Evolutionary conservation across 2,797 vertebrate species (phyloP).

Genomic region (Heliangelus exortis): DNA sequence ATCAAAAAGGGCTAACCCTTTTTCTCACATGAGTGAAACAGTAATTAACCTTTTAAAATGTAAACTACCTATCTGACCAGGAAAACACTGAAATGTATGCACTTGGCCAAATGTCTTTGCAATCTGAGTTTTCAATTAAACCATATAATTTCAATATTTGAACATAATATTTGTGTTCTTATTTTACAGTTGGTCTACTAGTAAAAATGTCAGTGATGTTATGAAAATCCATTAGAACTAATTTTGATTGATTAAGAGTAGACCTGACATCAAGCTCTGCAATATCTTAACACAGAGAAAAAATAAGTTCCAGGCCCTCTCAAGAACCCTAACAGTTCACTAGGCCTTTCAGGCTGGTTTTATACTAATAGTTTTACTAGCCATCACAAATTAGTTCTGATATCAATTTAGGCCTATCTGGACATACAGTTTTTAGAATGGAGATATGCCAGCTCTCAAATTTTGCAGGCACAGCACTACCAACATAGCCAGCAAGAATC

Average conservation of each 20-base stretch:
- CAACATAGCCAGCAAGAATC: background rate
- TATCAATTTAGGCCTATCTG: background rate
- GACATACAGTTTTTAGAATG: background rate
- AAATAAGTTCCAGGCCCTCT: background rate
- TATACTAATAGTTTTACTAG: background rate
- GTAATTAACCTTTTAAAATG: background rate
- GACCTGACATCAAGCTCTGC: background rate
- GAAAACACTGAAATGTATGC: background rate
- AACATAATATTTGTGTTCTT: background rate
- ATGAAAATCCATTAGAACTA: background rate
- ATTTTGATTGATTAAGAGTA: background rate
- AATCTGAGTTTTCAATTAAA: constrained; percentile 7
- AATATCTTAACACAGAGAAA: background rate
- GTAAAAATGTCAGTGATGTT: background rate
- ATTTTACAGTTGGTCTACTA: background rate
- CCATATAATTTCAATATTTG: background rate
- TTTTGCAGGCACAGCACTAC: background rate
- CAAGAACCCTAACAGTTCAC: background rate
- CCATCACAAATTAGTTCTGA: background rate
- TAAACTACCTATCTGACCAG: background rate
- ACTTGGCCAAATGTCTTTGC: background rate
- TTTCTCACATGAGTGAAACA: background rate
- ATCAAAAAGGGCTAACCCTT: background rate
- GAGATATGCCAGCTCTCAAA: background rate
- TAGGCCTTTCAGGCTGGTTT: background rate